Evolutionary conservation across 2,888 invertebrate species (phyloP).

Genomic region (Lomographa bimaculata): DNA sequence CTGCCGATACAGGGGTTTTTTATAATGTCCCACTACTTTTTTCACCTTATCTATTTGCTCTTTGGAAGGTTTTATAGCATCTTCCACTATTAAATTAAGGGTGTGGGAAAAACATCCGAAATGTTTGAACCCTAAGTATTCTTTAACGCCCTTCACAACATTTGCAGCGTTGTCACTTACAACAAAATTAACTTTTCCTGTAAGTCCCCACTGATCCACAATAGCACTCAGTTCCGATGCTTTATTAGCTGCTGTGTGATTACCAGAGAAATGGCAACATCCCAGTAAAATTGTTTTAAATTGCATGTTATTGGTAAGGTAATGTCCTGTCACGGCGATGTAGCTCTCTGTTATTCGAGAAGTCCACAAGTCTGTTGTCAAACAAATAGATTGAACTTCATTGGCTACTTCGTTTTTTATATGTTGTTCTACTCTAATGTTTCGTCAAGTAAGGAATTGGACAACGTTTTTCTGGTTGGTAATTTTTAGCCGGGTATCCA

Average conservation of each 20-base stretch:
- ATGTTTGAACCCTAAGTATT: slow-evolving; percentile 31
- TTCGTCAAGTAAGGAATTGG: slow-evolving; percentile 22
- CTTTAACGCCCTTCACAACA: slow-evolving; percentile 33
- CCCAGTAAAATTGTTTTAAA: slow-evolving; percentile 22
- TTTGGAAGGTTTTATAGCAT: slow-evolving; percentile 19
- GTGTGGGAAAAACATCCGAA: slow-evolving; percentile 38
- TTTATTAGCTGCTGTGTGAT: slow-evolving; percentile 35
- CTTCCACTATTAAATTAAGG: slow-evolving; percentile 29
- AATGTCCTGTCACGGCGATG: slow-evolving; percentile 39
- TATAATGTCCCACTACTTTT: slow-evolving; percentile 26
- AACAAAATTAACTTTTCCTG: slow-evolving; percentile 36
- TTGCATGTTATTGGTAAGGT: slow-evolving; percentile 28
- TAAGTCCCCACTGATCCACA: slow-evolving; percentile 21
- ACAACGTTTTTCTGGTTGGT: slow-evolving; percentile 33
- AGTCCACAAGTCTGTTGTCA: slow-evolving; percentile 40
- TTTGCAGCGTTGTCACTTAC: slow-evolving; percentile 42
- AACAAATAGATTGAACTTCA: slow-evolving; percentile 21
- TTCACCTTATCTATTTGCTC: slow-evolving; percentile 29
- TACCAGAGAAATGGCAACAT: slow-evolving; percentile 27
- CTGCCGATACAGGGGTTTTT: slow-evolving; percentile 31
- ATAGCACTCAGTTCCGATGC: slow-evolving; percentile 23
- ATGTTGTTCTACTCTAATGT: neutral
- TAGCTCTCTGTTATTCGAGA: slow-evolving; percentile 26
- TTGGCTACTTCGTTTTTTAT: neutral
- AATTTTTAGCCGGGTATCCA: slow-evolving; percentile 36